Base-by-base conservation (phyloP, 1,140 invertebrate species). In the Arion vulgaris region DNA sequence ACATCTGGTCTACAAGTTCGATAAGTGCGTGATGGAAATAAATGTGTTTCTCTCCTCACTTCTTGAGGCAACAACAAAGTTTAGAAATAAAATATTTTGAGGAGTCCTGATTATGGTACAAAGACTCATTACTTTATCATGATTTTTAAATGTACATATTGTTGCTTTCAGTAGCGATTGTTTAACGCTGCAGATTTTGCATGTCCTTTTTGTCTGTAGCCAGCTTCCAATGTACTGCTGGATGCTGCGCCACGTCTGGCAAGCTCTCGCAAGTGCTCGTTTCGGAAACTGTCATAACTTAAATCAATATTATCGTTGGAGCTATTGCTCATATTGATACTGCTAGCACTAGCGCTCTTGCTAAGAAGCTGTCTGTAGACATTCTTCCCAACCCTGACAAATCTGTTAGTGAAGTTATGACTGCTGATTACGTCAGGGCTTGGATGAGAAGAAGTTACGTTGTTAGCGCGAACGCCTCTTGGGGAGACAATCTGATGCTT, bases 201-300 rank as follows among this genome's bases (percentile, higher is more conserved):
- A 13, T 26, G 36, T 7, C 23, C 41, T n/a, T 66, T 78, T 19
- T 78, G 51, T 53, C 76, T 62, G 53, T 34, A 66, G 4, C 76
- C 76, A 57, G 36, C 76, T 32, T 78, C 76, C 32, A 78, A 39
- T 26, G 76, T 78, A n/a, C 76, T 78, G 57, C 76, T 78, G 36
- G 76, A 78, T 13, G 76, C 76, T 9, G 76, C 76, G 15, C 76
- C 53, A 4, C 45, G 51, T 17, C 9, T 66, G 53, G 76, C 76
- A n/a, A 66, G 53, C 34, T 78, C 76, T 13, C 76, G 19, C 36
- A 78, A 34, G 39, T 78, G 76, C 36, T 78, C 76, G 36, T 78
- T 78, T 7, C 51, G 28, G 57, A 78, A 78, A 26, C 76, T 78
- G n/a, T 78, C 76, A 28, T 78, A 78, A 36, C 76, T 78, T 28